These are phyloP conservation scores for Nycticebus coucang DNA, from an alignment of 2,113 vertebrate species.

Conservation along the genomic window DNA sequence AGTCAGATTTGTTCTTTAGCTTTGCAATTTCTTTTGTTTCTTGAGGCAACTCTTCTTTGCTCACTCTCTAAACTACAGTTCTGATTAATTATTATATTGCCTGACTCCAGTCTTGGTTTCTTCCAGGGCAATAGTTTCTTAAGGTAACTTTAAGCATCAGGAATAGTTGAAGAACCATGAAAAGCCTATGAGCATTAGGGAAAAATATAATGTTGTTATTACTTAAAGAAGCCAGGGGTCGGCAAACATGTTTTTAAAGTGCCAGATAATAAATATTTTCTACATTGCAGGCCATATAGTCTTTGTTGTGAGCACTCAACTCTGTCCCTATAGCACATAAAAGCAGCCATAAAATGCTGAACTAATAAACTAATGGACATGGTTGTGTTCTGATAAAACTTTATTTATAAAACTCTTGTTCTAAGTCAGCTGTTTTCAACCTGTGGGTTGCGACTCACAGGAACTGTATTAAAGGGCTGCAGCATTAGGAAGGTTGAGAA, in stretches of 20 bases:
- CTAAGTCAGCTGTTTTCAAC: not conserved
- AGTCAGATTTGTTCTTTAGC: not conserved
- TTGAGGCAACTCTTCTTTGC: slow-evolving; percentile 22
- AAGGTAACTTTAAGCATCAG: slow-evolving; percentile 44
- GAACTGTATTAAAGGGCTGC: too few species aligned
- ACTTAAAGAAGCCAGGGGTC: not conserved
- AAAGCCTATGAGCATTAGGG: not conserved
- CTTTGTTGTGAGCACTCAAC: not conserved
- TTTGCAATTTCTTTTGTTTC: slow-evolving; percentile 26
- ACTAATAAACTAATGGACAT: not conserved
- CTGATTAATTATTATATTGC: slow-evolving; percentile 42
- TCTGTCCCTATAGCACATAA: not conserved
- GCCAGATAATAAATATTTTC: slow-evolving; percentile 13
- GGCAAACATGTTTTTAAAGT: not conserved
- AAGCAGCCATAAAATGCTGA: not conserved
- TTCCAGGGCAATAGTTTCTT: slow-evolving; percentile 39
- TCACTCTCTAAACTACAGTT: slow-evolving; percentile 10
- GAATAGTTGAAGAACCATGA: not conserved
- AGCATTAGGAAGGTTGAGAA: too few species aligned
- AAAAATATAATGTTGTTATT: not conserved
- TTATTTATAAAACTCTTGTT: slow-evolving; percentile 2
- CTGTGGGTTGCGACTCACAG: too few species aligned
- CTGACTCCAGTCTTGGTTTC: not conserved
- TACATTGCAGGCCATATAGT: not conserved
- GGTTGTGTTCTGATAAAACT: not conserved